Base-by-base conservation (phyloP, 1,140 invertebrate species). In the Tetraneura akinire region DNA sequence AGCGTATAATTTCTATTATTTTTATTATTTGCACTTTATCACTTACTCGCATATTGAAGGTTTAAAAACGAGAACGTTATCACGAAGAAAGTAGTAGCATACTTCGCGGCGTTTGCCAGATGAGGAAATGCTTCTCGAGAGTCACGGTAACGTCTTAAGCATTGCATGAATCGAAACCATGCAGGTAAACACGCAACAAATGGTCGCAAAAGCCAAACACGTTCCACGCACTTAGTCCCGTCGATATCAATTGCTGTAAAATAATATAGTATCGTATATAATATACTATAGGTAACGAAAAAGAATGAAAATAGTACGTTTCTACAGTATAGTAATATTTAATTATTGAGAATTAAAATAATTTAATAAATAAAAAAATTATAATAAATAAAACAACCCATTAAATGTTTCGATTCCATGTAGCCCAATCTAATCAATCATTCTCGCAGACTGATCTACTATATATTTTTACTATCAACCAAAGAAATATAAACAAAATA, bases 141-240 rank as follows among this genome's bases (percentile, higher is more conserved):
- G 85, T 96, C 94, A 0, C 91, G 86, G 86, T 98, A 99, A 83
- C 98, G 93, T 1, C 98, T 88, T 11, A 99, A 85, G 84, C 98
- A 99, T 85, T 99, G 98, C 29, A 96, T 94, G 87, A 99, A 99
- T 66, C 98, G 91, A 83, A 97, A 96, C 95, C 96, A 98, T 0
- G 97, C 96, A 0, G 98, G 98, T 10, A 99, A 85, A 83, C 94
- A 93, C 83, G 93, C 92, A 0, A 99, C 92, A 18, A 98, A 87
- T 4, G 95, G 91, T 8, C 71, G 26, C 42, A 82, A 51, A 18
- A 68, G 51, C 68, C 70, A 80, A 14, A 81, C 80, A 16, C 80
- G 80, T 49, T 89, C 88, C 82, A 90, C 89, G 80, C 89, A 90
- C 80, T 91, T 89, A 6, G 88, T 88, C 0, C 88, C 86, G 82